These are phyloP conservation scores for Bombus sibiricus DNA, from an alignment of 1,140 invertebrate species.

Conservation along the genomic window DNA sequence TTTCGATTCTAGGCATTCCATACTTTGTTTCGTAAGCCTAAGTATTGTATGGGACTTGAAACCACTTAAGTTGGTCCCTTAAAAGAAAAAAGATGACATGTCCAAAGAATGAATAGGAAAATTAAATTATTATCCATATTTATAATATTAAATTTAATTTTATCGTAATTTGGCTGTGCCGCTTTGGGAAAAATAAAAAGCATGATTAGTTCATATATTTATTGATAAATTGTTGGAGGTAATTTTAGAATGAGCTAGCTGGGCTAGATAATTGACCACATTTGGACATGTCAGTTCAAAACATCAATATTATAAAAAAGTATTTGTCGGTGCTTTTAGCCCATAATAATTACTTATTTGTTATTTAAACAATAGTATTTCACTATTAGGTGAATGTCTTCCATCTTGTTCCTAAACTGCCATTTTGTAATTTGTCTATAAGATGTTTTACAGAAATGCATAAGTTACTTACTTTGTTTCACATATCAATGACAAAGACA, in stretches of 20 bases:
- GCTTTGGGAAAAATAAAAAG: background rate
- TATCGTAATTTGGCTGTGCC: background rate
- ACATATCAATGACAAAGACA: background rate
- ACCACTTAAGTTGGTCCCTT: background rate
- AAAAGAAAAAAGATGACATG: background rate
- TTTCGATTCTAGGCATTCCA: conserved; percentile 44
- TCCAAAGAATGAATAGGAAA: background rate
- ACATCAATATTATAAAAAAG: background rate
- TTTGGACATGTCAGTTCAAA: background rate
- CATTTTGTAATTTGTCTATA: conserved; percentile 13
- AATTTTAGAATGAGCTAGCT: background rate
- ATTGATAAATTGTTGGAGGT: background rate
- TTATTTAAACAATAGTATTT: background rate
- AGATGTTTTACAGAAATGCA: background rate
- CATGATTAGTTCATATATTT: background rate
- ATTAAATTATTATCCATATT: background rate
- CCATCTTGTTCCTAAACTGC: conserved; percentile 25
- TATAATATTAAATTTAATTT: background rate
- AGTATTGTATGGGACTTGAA: background rate
- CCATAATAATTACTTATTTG: background rate
- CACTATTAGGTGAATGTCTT: conserved; percentile 11
- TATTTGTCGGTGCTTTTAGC: background rate
- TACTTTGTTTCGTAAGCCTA: background rate
- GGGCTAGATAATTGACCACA: background rate
- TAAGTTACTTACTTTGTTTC: background rate